Conservation (phyloP, 2,113 vertebrate genomes). For the Himantopus leucocephalus region DNA sequence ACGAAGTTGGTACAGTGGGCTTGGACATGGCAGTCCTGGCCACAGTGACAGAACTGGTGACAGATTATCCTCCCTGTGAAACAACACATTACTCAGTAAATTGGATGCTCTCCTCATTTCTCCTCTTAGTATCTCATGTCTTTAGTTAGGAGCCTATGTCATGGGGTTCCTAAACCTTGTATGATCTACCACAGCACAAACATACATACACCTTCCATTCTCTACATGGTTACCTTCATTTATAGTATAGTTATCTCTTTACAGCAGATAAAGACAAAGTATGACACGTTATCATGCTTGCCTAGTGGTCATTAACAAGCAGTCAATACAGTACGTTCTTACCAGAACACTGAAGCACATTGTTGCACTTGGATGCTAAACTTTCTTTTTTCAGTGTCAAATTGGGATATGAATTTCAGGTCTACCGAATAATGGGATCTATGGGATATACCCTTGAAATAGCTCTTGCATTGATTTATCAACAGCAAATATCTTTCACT, state of each 20-base stretch:
- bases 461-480: background rate
- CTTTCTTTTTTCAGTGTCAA: background rate
- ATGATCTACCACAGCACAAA: background rate
- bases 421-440: background rate
- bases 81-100: background rate
- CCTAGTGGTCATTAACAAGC: background rate
- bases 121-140: background rate
- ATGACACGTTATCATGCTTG: background rate
- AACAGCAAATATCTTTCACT: background rate
- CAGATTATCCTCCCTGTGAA: background rate
- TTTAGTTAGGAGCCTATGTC: background rate
- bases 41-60: background rate
- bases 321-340: background rate
- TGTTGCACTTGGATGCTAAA: background rate
- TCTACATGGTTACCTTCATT: background rate
- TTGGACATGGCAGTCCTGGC: fast-evolving
- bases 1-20: fast-evolving
- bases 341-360: background rate
- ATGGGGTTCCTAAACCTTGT: background rate
- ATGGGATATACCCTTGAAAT: background rate
- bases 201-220: background rate
- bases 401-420: background rate
- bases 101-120: background rate
- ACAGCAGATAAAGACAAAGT: background rate
- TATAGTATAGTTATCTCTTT: background rate